Evolutionary conservation across 2,797 vertebrate species (phyloP).

Genomic region (Silurus aristotelis): DNA sequence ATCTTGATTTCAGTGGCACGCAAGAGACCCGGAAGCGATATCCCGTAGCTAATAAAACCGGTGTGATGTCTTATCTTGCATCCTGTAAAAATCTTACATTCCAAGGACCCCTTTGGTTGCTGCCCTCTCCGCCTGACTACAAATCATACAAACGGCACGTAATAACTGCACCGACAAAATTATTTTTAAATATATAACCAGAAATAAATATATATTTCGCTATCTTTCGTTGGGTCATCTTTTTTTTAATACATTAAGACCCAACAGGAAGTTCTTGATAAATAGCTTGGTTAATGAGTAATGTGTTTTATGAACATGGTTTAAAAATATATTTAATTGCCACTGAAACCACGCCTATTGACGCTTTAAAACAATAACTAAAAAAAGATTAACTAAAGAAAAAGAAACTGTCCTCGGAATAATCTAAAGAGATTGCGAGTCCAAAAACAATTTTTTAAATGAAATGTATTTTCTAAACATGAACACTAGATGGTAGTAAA

Average conservation of each 20-base stretch:
- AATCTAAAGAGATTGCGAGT: neutral
- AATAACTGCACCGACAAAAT: too few species aligned
- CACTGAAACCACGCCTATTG: neutral
- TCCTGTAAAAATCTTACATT: neutral
- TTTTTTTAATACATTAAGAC: neutral
- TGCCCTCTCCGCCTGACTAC: neutral
- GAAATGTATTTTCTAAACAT: neutral
- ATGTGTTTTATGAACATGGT: neutral
- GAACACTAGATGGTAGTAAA: neutral
- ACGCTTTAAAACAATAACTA: too few species aligned
- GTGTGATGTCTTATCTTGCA: neutral
- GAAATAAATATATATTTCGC: too few species aligned
- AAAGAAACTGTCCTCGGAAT: neutral
- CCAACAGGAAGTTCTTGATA: neutral
- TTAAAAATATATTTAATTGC: neutral
- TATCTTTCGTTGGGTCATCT: too few species aligned
- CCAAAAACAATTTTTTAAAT: neutral
- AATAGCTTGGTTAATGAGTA: neutral
- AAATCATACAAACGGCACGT: neutral
- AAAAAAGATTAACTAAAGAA: neutral
- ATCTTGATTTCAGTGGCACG: conserved; percentile 52
- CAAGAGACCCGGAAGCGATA: conserved; percentile 51
- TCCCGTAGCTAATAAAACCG: conserved; percentile 29
- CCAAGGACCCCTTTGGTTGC: neutral
- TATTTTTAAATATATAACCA: too few species aligned